phyloP scores from a whole-genome alignment of 2,888 invertebrate species.

The Lacanobia oleracea region DNA sequence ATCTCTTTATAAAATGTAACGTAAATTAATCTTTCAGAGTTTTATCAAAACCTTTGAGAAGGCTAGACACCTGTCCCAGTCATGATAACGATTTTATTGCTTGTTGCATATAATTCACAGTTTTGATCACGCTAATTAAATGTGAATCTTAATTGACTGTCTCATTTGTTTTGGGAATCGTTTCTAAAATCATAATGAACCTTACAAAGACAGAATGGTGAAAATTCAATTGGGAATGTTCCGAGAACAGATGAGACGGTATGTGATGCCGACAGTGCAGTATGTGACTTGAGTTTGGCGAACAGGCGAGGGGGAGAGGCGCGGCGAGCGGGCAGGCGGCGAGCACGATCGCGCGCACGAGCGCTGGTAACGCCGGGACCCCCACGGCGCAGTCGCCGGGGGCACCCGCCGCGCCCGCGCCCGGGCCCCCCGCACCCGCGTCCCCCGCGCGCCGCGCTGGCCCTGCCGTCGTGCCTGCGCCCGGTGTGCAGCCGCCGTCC shows the following conservation, averaged over 20 bases:
- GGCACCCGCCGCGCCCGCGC: constrained; percentile 64
- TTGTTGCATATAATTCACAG: constrained; percentile 48
- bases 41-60: constrained; percentile 35
- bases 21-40: constrained; percentile 33
- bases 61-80: constrained; percentile 50
- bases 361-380: constrained; percentile 90
- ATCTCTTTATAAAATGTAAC: constrained; percentile 32
- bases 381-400: constrained; percentile 84
- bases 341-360: constrained; percentile 92
- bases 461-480: constrained; percentile 76
- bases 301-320: constrained; percentile 90
- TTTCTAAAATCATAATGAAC: constrained; percentile 10
- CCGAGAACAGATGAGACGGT: constrained; percentile 38
- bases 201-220: neutral
- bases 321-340: constrained; percentile 84
- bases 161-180: constrained; percentile 45
- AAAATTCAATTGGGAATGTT: constrained; percentile 5
- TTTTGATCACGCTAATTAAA: constrained; percentile 45
- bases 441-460: constrained; percentile 68
- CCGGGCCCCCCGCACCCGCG: constrained; percentile 68
- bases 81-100: constrained; percentile 42
- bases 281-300: constrained; percentile 63
- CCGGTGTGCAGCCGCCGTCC: constrained; percentile 83
- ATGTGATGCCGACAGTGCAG: constrained; percentile 28
- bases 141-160: constrained; percentile 23